These are phyloP conservation scores for Rhyacophila evoluta DNA, from an alignment of 2,888 invertebrate species.

Conservation along the genomic window DNA sequence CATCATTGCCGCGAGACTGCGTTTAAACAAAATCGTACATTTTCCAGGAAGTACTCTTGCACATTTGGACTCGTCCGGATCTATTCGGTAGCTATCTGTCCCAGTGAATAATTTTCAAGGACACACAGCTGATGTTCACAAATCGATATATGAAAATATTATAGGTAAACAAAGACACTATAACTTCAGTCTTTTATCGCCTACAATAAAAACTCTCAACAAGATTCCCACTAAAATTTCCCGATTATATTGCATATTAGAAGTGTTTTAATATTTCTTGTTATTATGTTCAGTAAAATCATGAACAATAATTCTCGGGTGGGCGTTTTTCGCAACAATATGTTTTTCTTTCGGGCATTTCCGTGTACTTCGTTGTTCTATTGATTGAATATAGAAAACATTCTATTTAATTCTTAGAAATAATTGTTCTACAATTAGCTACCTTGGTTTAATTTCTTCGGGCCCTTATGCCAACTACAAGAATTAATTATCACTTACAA, in stretches of 20 bases:
- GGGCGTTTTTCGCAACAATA: conserved; percentile 14
- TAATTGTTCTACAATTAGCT: neutral
- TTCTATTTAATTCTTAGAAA: neutral
- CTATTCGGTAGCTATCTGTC: neutral
- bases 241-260: too few species aligned
- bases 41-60: neutral
- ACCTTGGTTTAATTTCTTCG: neutral
- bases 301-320: neutral
- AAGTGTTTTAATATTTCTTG: too few species aligned
- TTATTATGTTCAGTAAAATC: too few species aligned
- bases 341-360: conserved; percentile 22
- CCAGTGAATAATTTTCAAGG: conserved; percentile 22
- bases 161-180: neutral
- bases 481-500: too few species aligned
- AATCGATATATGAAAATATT: neutral
- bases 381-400: neutral
- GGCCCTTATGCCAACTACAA: too few species aligned
- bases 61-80: neutral
- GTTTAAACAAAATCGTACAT: neutral
- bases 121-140: neutral
- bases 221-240: too few species aligned
- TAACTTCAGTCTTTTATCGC: neutral
- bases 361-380: neutral
- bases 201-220: too few species aligned
- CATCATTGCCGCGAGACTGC: neutral